These are phyloP conservation scores for Drosophila infuscata DNA, from an alignment of 2,888 invertebrate genomes.

Conservation along the genomic window DNA sequence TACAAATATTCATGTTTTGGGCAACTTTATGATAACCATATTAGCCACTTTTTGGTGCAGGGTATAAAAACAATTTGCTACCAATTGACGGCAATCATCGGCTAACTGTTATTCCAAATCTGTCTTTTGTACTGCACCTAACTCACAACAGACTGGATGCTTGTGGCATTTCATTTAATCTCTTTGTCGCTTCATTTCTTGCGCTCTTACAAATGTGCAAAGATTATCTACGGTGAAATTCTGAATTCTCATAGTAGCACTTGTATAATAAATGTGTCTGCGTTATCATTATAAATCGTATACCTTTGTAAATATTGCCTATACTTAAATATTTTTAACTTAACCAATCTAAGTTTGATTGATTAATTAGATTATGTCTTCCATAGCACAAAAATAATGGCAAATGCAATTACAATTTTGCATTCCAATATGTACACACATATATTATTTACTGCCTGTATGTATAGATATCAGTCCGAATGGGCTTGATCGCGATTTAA, in stretches of 20 bases:
- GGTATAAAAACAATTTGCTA: slow-evolving; percentile 64
- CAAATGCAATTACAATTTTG: background rate
- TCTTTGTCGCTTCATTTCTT: slow-evolving; percentile 26
- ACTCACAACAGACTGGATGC: slow-evolving; percentile 12
- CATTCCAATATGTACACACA: background rate
- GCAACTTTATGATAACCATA: background rate
- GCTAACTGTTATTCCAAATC: slow-evolving; percentile 50
- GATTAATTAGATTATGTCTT: too few relatives aligned
- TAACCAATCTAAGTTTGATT: too few relatives aligned
- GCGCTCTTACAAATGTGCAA: slow-evolving; percentile 11
- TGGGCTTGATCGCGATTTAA: background rate
- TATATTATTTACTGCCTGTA: background rate
- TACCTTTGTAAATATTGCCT: too few relatives aligned
- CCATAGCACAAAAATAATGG: background rate
- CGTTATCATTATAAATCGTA: too few relatives aligned
- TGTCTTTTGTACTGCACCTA: slow-evolving; percentile 23
- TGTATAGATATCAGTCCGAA: background rate
- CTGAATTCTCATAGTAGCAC: background rate
- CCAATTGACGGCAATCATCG: slow-evolving; percentile 72
- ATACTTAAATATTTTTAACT: too few relatives aligned
- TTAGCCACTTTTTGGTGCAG: background rate
- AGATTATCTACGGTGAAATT: slow-evolving; percentile 13
- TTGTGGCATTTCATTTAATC: slow-evolving; percentile 25
- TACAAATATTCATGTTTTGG: background rate
- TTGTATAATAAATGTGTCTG: too few relatives aligned